phyloP scores from a whole-genome alignment of 2,113 vertebrate genomes.

The Charina bottae region DNA sequence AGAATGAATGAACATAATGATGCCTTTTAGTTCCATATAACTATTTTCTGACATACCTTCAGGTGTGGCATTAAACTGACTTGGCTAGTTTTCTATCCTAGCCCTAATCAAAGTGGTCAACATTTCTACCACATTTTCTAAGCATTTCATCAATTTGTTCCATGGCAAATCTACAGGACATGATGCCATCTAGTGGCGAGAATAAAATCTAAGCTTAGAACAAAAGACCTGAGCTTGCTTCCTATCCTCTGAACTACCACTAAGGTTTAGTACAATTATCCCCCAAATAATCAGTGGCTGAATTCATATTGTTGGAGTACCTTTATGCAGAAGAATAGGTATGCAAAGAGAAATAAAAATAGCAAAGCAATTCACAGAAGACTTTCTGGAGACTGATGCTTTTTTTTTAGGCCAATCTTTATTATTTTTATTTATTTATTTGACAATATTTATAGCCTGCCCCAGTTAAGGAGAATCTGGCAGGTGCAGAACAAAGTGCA shows the following conservation, averaged over 20 bases:
- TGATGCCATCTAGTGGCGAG: slow-evolving; percentile 7
- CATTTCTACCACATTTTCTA: not conserved
- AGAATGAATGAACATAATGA: too few relatives aligned
- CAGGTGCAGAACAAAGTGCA: not conserved
- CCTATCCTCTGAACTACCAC: not conserved
- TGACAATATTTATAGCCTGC: not conserved
- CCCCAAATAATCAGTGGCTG: not conserved
- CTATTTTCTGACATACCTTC: not conserved
- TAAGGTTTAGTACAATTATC: not conserved
- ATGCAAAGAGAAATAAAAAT: not conserved
- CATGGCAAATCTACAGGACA: not conserved
- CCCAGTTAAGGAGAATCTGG: not conserved
- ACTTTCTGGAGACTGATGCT: not conserved
- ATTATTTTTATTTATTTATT: not conserved
- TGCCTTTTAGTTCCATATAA: not conserved
- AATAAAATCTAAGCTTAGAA: not conserved
- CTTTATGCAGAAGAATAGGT: not conserved
- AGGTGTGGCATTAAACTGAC: not conserved
- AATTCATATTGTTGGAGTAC: not conserved
- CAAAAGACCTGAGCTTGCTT: not conserved
- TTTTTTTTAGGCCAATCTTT: not conserved
- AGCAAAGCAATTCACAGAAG: not conserved
- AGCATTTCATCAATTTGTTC: not conserved
- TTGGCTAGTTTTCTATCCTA: not conserved
- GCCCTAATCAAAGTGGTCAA: not conserved